A percentile compares a stretch with the other conserved stretches of the same genome.
These are phyloP conservation scores for Ooceraea biroi DNA, from an alignment of 1,140 invertebrate species.

Conservation along the genomic window DNA sequence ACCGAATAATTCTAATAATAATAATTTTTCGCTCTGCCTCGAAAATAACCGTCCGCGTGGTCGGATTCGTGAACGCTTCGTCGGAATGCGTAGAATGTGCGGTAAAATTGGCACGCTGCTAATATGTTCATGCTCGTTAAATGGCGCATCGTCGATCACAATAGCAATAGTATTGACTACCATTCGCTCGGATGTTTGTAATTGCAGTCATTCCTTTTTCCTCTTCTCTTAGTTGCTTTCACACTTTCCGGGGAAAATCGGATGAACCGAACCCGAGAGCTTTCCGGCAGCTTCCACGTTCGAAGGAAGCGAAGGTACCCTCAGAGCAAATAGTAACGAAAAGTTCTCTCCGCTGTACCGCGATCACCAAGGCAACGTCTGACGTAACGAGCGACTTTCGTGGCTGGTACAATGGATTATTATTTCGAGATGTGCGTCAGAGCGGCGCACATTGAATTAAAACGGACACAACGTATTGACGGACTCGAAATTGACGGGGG, in stretches of 20 bases:
- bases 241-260: background rate
- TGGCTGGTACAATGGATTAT: slow-evolving; percentile 60
- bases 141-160: slow-evolving; percentile 38
- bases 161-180: slow-evolving; percentile 36
- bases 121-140: slow-evolving; percentile 34
- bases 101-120: slow-evolving; percentile 24
- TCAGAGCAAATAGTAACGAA: slow-evolving; percentile 58
- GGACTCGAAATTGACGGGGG: background rate
- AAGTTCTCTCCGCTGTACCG: slow-evolving; percentile 37
- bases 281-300: background rate
- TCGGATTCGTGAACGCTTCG: slow-evolving; percentile 2
- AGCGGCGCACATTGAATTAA: slow-evolving; percentile 38
- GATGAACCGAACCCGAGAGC: slow-evolving; percentile 17
- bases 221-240: background rate
- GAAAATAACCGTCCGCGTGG: slow-evolving; percentile 1
- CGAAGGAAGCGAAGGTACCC: slow-evolving; percentile 32
- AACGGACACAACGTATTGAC: background rate
- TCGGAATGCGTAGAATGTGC: slow-evolving; percentile 44
- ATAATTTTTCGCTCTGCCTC: background rate
- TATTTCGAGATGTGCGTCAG: slow-evolving; percentile 30
- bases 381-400: background rate
- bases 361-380: slow-evolving; percentile 10
- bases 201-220: slow-evolving; percentile 37
- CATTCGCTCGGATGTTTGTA: slow-evolving; percentile 41
- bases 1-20: slow-evolving; percentile 1